phyloP scores from a whole-genome alignment of 1,140 invertebrate species.

The Laodelphax striatellus region DNA sequence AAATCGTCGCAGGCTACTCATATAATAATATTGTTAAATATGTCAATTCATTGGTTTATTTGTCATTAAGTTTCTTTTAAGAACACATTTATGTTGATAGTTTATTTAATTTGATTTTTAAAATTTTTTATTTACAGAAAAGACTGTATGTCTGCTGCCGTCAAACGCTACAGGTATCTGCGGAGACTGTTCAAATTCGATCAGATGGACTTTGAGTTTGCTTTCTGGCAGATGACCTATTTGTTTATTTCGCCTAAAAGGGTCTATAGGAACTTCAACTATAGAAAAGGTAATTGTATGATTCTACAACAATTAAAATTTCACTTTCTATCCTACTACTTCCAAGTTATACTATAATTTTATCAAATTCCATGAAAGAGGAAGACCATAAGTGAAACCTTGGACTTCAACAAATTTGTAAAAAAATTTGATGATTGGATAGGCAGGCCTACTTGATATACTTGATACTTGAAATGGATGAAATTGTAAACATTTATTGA shows the following conservation, averaged over 20 bases:
- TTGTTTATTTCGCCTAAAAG: slow-evolving; percentile 92
- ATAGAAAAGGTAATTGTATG: slow-evolving; percentile 81
- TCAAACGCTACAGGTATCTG: slow-evolving; percentile 88
- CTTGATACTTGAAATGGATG: too few relatives aligned
- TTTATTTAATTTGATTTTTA: not conserved
- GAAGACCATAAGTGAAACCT: too few relatives aligned
- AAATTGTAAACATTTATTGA: too few relatives aligned
- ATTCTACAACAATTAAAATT: too few relatives aligned
- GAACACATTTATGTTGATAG: not conserved
- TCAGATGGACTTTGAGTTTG: slow-evolving; percentile 99
- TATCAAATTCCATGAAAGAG: not conserved
- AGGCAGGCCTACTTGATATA: too few relatives aligned
- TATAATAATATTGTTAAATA: too few relatives aligned
- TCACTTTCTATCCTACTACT: not conserved
- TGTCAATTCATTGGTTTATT: too few relatives aligned
- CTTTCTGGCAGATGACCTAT: slow-evolving; percentile 97
- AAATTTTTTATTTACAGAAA: slow-evolving; percentile 33
- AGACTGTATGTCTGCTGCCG: slow-evolving; percentile 70
- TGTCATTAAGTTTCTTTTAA: too few relatives aligned
- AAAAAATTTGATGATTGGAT: too few relatives aligned
- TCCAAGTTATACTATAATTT: not conserved
- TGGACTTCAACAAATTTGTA: too few relatives aligned
- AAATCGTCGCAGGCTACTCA: too few relatives aligned
- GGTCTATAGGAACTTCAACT: slow-evolving; percentile 96
- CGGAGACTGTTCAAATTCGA: slow-evolving; percentile 83